Evolutionary conservation across 2,797 vertebrate genomes (phyloP).

Genomic region (Potorous gilbertii): DNA sequence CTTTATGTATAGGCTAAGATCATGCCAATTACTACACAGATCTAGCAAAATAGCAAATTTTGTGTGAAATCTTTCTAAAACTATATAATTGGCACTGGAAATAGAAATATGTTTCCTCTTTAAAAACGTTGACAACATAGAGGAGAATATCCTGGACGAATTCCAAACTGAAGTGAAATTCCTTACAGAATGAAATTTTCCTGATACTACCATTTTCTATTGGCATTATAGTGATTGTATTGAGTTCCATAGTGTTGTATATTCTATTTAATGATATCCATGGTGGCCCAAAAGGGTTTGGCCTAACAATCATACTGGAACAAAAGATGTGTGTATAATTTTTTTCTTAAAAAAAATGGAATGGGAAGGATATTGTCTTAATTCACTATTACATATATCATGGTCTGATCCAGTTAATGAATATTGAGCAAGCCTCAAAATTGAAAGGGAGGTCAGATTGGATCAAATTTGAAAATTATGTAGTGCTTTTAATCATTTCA

Average conservation of each 20-base stretch:
- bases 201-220: background rate
- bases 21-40: background rate
- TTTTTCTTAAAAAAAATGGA: background rate
- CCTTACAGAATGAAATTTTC: background rate
- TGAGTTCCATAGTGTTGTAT: background rate
- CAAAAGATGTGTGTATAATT: background rate
- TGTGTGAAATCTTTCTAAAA: background rate
- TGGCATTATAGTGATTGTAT: background rate
- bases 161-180: background rate
- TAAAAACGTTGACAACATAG: background rate
- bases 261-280: background rate
- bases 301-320: background rate
- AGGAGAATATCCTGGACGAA: background rate
- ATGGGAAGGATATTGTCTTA: background rate
- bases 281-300: background rate
- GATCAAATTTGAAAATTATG: background rate
- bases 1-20: background rate
- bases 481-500: background rate
- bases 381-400: background rate
- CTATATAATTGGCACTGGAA: background rate
- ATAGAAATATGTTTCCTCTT: background rate
- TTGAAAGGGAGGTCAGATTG: background rate
- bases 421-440: background rate
- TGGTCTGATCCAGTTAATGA: background rate
- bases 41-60: background rate